Evolutionary conservation across 2,888 invertebrate genomes (phyloP).

Genomic region (Hypomecis atomaria): DNA sequence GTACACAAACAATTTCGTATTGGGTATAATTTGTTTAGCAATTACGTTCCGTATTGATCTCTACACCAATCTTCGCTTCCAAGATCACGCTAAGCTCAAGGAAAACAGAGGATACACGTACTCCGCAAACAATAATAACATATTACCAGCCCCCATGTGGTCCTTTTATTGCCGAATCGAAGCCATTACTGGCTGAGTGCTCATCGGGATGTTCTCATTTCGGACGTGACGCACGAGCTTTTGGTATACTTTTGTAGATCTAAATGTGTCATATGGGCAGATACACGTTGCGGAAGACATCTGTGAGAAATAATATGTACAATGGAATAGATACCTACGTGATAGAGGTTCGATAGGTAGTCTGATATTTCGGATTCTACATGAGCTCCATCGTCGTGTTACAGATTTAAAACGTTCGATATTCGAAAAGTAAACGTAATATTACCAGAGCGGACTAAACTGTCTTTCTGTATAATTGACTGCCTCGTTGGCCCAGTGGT

Average conservation of each 20-base stretch:
- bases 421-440: no score
- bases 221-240: constrained; percentile 40
- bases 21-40: not conserved
- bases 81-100: constrained; percentile 16
- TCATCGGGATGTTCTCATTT: constrained; percentile 42
- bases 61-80: constrained; percentile 15
- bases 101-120: constrained; percentile 27
- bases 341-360: not conserved
- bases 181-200: constrained; percentile 41
- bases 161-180: constrained; percentile 42
- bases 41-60: constrained; percentile 1
- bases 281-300: constrained; percentile 29
- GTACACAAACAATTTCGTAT: not conserved
- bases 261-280: constrained; percentile 25
- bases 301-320: constrained; percentile 25
- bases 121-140: constrained; percentile 38
- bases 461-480: no score
- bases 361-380: no score
- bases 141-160: constrained; percentile 38
- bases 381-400: no score
- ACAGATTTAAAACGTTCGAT: no score
- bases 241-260: constrained; percentile 19
- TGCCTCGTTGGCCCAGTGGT: no score
- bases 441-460: no score
- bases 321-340: not conserved